A percentile compares a stretch with the other conserved stretches of the same genome.
Evolutionary conservation across 2,888 invertebrate species (phyloP).

Genomic region (Xestia c-nigrum): DNA sequence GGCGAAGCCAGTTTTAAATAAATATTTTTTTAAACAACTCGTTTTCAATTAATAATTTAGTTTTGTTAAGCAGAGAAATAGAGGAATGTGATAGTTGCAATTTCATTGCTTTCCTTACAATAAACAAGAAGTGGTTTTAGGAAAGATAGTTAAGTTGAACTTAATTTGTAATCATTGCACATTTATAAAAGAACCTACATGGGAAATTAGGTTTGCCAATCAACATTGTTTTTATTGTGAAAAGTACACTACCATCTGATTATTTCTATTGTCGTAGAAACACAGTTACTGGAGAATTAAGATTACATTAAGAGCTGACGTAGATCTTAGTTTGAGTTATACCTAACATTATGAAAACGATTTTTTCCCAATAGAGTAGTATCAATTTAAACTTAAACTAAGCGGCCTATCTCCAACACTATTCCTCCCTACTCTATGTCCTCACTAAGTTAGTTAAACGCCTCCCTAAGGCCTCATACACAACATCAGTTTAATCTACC

Average conservation of each 20-base stretch:
- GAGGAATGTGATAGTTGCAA: neutral
- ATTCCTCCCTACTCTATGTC: constrained; percentile 60
- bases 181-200: neutral
- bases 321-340: neutral
- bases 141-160: neutral
- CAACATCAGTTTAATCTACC: constrained; percentile 83
- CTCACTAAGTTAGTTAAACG: constrained; percentile 81
- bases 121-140: neutral
- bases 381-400: neutral
- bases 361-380: neutral
- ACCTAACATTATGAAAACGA: neutral
- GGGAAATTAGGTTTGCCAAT: neutral
- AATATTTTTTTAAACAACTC: no score
- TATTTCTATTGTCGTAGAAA: neutral
- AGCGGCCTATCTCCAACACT: constrained; percentile 35
- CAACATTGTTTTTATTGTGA: neutral
- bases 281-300: no score
- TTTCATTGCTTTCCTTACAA: neutral
- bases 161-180: neutral
- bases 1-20: neutral
- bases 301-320: neutral
- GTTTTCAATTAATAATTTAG: neutral
- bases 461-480: constrained; percentile 85
- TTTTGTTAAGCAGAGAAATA: neutral
- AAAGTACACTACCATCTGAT: neutral